phyloP scores from a whole-genome alignment of 1,140 invertebrate genomes.

The Sitobion miscanthi region DNA sequence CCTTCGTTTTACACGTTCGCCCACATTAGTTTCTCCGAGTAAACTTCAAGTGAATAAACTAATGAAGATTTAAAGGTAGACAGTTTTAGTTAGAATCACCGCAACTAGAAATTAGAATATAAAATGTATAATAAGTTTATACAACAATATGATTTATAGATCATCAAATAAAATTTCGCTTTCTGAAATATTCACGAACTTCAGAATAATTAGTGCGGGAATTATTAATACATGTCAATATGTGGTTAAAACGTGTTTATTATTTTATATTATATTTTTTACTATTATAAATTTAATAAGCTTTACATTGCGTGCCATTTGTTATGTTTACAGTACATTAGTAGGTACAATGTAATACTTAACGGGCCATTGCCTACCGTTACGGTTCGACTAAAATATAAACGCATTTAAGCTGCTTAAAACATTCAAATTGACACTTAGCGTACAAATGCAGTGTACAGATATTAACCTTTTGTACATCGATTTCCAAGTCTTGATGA shows the following conservation, averaged over 20 bases:
- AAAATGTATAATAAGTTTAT: neutral
- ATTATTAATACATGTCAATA: neutral
- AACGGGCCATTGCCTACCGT: neutral
- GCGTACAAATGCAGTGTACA: neutral
- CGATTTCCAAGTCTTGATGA: neutral
- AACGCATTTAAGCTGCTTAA: neutral
- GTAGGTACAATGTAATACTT: neutral
- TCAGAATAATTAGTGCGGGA: neutral
- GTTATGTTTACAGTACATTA: neutral
- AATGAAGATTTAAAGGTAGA: too few species aligned
- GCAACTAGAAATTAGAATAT: neutral
- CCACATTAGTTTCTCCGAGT: too few species aligned
- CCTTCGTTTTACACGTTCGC: too few species aligned
- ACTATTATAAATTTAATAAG: neutral
- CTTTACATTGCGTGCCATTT: neutral
- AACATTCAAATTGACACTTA: neutral
- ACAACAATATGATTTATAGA: neutral
- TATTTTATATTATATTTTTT: neutral
- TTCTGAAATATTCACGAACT: neutral
- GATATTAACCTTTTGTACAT: neutral
- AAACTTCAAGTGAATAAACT: too few species aligned
- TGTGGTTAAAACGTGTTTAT: neutral
- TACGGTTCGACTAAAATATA: neutral
- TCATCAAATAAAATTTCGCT: neutral
- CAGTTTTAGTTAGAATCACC: too few species aligned